Percentiles rank a stretch among this genome's conserved stretches.
Evolutionary conservation across 2,888 invertebrate species (phyloP).

Genomic region (Agonum fuliginosum): DNA sequence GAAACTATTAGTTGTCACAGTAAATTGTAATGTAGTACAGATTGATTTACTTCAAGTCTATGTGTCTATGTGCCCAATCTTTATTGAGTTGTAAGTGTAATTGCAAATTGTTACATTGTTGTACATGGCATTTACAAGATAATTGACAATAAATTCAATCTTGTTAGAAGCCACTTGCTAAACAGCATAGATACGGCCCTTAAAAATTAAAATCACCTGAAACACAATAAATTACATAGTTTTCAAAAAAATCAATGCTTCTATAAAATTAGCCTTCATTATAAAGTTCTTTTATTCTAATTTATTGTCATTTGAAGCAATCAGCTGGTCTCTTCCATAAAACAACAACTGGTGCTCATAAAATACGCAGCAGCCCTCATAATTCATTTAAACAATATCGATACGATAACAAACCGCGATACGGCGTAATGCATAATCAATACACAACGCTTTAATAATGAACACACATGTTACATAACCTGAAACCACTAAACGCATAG

Average conservation of each 20-base stretch:
- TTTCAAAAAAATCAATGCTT: too few relatives aligned
- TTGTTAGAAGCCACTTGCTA: too few relatives aligned
- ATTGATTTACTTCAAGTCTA: not conserved
- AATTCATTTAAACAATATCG: slow-evolving; percentile 28
- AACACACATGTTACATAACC: not conserved
- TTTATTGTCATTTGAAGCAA: too few relatives aligned
- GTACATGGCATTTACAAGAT: not conserved
- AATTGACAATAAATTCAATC: too few relatives aligned
- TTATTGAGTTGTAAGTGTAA: not conserved
- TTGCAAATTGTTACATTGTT: not conserved
- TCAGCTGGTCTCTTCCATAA: too few relatives aligned
- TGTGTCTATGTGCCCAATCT: too few relatives aligned
- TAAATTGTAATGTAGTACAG: not conserved
- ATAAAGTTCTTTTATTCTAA: too few relatives aligned
- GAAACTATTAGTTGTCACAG: not conserved
- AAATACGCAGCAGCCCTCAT: slow-evolving; percentile 18
- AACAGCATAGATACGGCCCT: too few relatives aligned
- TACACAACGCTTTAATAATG: slow-evolving; percentile 17
- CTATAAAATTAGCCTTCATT: too few relatives aligned
- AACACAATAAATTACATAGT: too few relatives aligned
- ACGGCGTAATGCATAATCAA: slow-evolving; percentile 29
- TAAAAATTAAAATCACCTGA: too few relatives aligned
- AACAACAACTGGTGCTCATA: not conserved
- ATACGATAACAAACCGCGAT: slow-evolving; percentile 31
- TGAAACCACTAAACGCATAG: not conserved